These are phyloP conservation scores for Calliphora vicina DNA, from an alignment of 1,140 invertebrate genomes.

Conservation along the genomic window DNA sequence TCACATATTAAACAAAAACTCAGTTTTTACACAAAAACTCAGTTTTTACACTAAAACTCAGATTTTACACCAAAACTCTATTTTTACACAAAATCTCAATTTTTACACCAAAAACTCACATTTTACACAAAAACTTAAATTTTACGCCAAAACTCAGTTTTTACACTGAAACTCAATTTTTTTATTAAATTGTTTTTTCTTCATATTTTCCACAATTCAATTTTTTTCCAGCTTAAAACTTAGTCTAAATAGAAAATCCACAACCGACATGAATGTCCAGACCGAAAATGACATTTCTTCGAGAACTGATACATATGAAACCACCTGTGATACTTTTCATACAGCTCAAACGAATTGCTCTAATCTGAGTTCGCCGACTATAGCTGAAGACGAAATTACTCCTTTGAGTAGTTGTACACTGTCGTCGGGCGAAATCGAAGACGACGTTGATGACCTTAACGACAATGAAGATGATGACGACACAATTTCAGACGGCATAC, in stretches of 20 bases:
- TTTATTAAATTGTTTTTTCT: background rate
- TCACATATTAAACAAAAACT: no score
- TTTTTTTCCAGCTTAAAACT: constrained; percentile 49
- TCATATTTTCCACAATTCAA: background rate
- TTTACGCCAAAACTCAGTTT: no score
- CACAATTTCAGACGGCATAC: constrained; percentile 49
- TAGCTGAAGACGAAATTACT: constrained; percentile 55
- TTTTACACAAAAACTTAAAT: no score
- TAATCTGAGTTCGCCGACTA: constrained; percentile 49
- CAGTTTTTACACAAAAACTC: background rate
- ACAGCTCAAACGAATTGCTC: constrained; percentile 71
- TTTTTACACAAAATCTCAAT: no score
- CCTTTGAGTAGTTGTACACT: constrained; percentile 50
- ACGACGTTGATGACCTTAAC: constrained; percentile 13
- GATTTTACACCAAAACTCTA: no score
- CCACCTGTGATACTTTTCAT: constrained; percentile 76
- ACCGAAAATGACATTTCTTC: constrained; percentile 53
- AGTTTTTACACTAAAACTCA: no score
- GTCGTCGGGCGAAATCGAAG: constrained; percentile 47
- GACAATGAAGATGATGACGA: constrained; percentile 40
- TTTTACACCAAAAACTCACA: no score
- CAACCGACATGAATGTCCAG: constrained; percentile 44
- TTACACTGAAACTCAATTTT: no score
- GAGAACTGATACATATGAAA: constrained; percentile 65
- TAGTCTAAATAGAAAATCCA: constrained; percentile 44